These are phyloP conservation scores for Mormyrus iriodes DNA, from an alignment of 2,113 vertebrate species.

Conservation along the genomic window DNA sequence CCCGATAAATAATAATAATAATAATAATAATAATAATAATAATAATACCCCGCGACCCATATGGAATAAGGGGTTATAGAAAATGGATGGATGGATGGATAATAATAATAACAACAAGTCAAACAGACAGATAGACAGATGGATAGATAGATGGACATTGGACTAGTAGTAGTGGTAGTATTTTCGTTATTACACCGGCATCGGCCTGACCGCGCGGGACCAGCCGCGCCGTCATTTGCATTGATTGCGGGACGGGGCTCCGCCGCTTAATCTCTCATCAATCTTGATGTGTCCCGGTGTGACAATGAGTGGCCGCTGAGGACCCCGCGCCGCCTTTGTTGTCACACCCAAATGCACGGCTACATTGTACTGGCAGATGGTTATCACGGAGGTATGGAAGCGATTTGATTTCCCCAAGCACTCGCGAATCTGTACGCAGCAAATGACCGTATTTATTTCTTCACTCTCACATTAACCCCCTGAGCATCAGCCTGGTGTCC, in stretches of 20 bases:
- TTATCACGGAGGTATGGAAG: constrained; percentile 54
- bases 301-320: constrained; percentile 83
- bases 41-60: too few species aligned
- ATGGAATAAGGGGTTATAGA: too few species aligned
- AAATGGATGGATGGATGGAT: too few species aligned
- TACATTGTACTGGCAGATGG: constrained; percentile 90
- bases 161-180: background rate
- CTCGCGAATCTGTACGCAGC: constrained; percentile 71
- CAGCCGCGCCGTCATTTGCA: constrained; percentile 76
- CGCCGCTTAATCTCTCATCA: constrained; percentile 89
- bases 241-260: constrained; percentile 70
- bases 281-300: constrained; percentile 95
- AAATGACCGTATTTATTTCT: constrained; percentile 80
- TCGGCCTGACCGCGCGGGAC: too few species aligned
- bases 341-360: constrained; percentile 72
- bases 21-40: background rate
- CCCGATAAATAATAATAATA: background rate
- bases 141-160: background rate
- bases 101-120: too few species aligned
- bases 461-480: constrained; percentile 45
- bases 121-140: background rate
- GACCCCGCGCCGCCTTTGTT: constrained; percentile 74
- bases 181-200: background rate
- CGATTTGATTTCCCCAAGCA: constrained; percentile 88
- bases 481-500: background rate